Evolutionary conservation across 2,888 invertebrate species (phyloP).

Genomic region (Eupithecia inturbata): DNA sequence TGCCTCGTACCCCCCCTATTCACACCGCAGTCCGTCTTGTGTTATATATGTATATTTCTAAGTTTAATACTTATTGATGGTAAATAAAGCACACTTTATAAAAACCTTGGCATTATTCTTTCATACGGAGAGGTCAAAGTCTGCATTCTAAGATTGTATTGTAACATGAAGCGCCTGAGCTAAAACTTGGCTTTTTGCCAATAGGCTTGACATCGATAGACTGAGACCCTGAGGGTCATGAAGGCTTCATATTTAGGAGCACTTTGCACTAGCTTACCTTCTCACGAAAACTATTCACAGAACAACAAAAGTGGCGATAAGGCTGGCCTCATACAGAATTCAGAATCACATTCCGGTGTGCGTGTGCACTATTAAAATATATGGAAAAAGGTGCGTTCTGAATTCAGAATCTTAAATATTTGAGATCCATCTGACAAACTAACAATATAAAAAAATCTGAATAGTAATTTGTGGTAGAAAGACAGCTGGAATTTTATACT

Average conservation of each 20-base stretch:
- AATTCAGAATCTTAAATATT: too few relatives aligned
- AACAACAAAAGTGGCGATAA: not conserved
- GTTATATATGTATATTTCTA: not conserved
- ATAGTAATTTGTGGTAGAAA: too few relatives aligned
- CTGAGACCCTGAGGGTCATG: slow-evolving; percentile 16
- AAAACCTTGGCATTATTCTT: slow-evolving; percentile 29
- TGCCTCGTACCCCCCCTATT: too few relatives aligned
- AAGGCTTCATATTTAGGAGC: slow-evolving; percentile 9
- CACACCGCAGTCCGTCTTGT: too few relatives aligned
- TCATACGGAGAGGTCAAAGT: slow-evolving; percentile 20
- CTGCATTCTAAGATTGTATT: slow-evolving; percentile 27
- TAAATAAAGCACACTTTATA: not conserved
- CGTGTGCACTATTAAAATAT: too few relatives aligned
- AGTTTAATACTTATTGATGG: not conserved
- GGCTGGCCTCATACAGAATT: too few relatives aligned
- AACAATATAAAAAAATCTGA: too few relatives aligned
- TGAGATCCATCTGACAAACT: too few relatives aligned
- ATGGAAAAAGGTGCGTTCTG: too few relatives aligned
- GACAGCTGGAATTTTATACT: too few relatives aligned
- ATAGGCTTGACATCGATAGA: slow-evolving; percentile 25
- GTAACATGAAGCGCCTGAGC: slow-evolving; percentile 20
- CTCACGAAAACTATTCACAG: too few relatives aligned
- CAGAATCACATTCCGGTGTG: too few relatives aligned
- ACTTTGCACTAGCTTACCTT: not conserved
- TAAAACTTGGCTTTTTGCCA: slow-evolving; percentile 26